phyloP scores from a whole-genome alignment of 2,888 invertebrate genomes.

The Scaptomyza cyrtandrae region DNA sequence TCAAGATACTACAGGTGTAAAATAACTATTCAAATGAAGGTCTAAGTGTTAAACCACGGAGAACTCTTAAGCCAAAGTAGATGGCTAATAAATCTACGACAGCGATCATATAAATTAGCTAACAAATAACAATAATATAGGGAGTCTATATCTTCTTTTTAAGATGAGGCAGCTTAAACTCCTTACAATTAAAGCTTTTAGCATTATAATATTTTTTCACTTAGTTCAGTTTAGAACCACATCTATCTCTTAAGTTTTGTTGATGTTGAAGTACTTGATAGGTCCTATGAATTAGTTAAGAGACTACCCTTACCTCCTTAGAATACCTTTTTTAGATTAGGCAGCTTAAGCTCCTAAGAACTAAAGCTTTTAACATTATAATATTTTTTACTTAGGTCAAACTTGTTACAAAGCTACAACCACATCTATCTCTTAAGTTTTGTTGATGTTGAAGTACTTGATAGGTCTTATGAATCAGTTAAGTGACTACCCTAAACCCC shows the following conservation, averaged over 20 bases:
- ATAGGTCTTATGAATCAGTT: not conserved
- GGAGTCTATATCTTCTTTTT: too few species aligned
- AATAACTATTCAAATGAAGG: not conserved
- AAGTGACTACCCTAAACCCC: not conserved
- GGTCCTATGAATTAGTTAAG: too few species aligned
- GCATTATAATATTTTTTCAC: too few species aligned
- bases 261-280: too few species aligned
- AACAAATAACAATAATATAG: not conserved
- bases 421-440: not conserved
- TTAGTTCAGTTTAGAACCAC: too few species aligned
- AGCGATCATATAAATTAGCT: not conserved
- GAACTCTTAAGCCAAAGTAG: not conserved
- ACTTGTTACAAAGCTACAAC: not conserved
- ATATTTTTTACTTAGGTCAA: not conserved
- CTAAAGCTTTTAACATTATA: too few species aligned
- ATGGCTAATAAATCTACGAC: not conserved
- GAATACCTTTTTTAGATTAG: too few species aligned
- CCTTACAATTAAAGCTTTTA: too few species aligned
- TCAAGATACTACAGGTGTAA: slow-evolving; percentile 20
- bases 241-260: too few species aligned
- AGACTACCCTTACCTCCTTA: too few species aligned
- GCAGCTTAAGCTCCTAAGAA: too few species aligned
- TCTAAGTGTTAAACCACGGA: not conserved
- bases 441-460: not conserved
- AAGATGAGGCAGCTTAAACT: too few species aligned